Base-by-base conservation (phyloP, 2,888 invertebrate species). In the Zhuqinia jingwanae region DNA sequence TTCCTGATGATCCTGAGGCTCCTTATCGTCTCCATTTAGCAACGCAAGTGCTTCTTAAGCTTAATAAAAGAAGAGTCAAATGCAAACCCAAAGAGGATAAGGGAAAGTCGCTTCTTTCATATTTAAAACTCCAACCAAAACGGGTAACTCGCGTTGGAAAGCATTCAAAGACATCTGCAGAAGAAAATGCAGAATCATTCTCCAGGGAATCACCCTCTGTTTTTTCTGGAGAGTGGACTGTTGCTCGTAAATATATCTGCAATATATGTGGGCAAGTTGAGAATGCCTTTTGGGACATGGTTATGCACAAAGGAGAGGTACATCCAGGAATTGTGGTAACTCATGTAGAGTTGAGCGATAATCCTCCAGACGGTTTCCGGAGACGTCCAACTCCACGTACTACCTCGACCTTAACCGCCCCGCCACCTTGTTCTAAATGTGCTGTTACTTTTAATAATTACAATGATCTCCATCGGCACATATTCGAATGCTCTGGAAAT, bases 401-500 rank as follows among this genome's bases (percentile, higher is more conserved):
- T 15, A 76, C 58, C n/a, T 27, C 80, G 0, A 77, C 65, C 1
- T 56, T 77, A 22, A 30, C 53, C 5, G 58, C 42, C 47, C 86
- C 89, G n/a, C 90, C 89, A 10, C 68, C 88, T 11, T 91, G 91
- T 73, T 87, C 89, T 45, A 91, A 91, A 85, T 91, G 91, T 78
- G 36, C 75, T 0, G 85, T 88, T 1, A 82, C 87, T 10, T 91
- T 90, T 68, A 89, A 84, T 22, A 56, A 60, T 8, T 89, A 83
- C 47, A 30, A 87, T 25, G 91, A 91, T 60, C 90, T 91, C 53
- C 91, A 91, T 80, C 89, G 89, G 10, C 91, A 91, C 76, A 89
- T 91, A 25, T 91, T 91, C 79, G 91, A 91, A 53, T 91, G 91
- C 88, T 90, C 90, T 45, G 91, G 91, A 53, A 90, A 90, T 73